Evolutionary conservation across 2,888 invertebrate species (phyloP).

Genomic region (Amorpha juglandis): DNA sequence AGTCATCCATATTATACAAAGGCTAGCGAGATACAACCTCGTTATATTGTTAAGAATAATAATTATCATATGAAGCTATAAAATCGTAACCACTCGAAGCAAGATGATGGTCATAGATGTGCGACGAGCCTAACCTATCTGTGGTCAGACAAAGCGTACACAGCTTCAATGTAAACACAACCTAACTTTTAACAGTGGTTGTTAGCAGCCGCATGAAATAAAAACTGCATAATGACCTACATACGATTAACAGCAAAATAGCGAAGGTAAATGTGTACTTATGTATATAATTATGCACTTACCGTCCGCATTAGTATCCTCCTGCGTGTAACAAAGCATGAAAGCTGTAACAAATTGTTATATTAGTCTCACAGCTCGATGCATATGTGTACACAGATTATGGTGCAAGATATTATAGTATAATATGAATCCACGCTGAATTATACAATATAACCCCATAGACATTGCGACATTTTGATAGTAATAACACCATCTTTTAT

Average conservation of each 20-base stretch:
- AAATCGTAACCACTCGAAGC: neutral
- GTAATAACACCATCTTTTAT: neutral
- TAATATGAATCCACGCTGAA: neutral
- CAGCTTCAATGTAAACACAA: conserved; percentile 63
- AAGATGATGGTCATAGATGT: neutral
- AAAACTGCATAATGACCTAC: conserved; percentile 71
- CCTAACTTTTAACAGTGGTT: conserved; percentile 66
- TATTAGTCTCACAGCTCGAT: conserved; percentile 47
- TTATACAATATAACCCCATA: neutral
- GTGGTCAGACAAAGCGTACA: conserved; percentile 71
- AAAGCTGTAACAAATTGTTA: conserved; percentile 90
- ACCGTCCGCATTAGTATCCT: conserved; percentile 96
- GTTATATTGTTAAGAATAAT: neutral
- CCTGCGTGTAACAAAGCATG: conserved; percentile 97
- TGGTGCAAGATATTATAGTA: neutral
- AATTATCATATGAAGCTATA: neutral
- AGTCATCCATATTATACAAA: too few relatives aligned
- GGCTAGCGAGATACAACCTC: too few relatives aligned
- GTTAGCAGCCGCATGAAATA: conserved; percentile 73
- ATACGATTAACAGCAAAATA: conserved; percentile 71
- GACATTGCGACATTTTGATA: neutral
- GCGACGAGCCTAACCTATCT: conserved; percentile 37
- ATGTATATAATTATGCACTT: conserved; percentile 70
- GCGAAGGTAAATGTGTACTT: conserved; percentile 57
- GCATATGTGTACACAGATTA: neutral